Evolutionary conservation across 2,797 vertebrate species (phyloP).

Genomic region (Perdix hodgsoniae): DNA sequence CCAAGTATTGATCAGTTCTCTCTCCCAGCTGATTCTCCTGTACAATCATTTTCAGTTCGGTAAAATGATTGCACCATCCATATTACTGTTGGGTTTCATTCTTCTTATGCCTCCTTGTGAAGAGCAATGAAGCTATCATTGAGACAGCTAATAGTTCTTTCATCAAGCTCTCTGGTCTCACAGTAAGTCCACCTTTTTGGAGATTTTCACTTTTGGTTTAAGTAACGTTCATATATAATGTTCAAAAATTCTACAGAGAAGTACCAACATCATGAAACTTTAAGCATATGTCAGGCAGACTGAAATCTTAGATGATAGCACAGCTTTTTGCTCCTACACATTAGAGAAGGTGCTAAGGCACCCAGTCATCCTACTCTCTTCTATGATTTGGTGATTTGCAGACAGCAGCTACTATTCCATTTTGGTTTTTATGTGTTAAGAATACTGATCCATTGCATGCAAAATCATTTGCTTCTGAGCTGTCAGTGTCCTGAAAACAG

Average conservation of each 20-base stretch:
- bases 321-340: constrained; percentile 5
- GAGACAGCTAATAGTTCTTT: background rate
- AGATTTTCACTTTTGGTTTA: background rate
- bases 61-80: background rate
- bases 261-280: background rate
- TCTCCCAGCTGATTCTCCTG: background rate
- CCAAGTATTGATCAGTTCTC: background rate
- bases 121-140: background rate
- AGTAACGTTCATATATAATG: background rate
- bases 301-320: background rate
- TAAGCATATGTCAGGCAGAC: background rate
- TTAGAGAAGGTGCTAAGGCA: constrained; percentile 31
- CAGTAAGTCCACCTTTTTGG: background rate
- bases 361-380: constrained; percentile 22
- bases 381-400: constrained; percentile 57
- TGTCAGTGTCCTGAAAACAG: constrained; percentile 22
- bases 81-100: background rate
- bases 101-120: background rate
- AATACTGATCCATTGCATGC: constrained; percentile 49
- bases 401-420: constrained; percentile 39
- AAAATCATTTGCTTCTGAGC: constrained; percentile 44
- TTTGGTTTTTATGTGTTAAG: constrained; percentile 48
- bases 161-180: background rate
- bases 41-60: background rate
- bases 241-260: constrained; percentile 12